Conservation (phyloP, 2,888 invertebrate genomes). For the Dryocosmus kuriphilus region DNA sequence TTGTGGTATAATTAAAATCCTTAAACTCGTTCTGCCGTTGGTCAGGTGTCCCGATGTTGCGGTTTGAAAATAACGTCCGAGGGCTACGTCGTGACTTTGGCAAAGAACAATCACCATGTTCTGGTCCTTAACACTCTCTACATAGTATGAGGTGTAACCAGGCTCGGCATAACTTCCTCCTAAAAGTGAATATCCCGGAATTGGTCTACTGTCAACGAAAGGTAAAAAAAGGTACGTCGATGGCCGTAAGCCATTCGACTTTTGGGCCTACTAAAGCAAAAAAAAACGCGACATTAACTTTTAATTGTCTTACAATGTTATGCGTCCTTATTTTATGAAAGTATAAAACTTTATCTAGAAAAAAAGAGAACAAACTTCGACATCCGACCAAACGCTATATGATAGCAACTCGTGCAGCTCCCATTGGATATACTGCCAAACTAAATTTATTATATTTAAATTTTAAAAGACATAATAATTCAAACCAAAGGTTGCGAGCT, state of each 20-base stretch:
- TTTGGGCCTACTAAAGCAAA: slow-evolving; percentile 75
- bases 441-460: slow-evolving; percentile 63
- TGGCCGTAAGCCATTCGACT: slow-evolving; percentile 59
- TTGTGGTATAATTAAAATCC: too few relatives aligned
- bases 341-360: slow-evolving; percentile 57
- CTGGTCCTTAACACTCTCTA: slow-evolving; percentile 96
- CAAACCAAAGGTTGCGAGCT: slow-evolving; percentile 44
- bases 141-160: slow-evolving; percentile 87
- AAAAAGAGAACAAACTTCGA: slow-evolving; percentile 60
- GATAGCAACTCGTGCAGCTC: slow-evolving; percentile 71
- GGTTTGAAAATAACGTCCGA: slow-evolving; percentile 98
- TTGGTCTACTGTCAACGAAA: slow-evolving; percentile 71
- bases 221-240: slow-evolving; percentile 61
- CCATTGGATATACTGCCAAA: slow-evolving; percentile 75
- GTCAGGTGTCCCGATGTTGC: slow-evolving; percentile 96
- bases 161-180: slow-evolving; percentile 66
- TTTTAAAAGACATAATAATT: slow-evolving; percentile 44
- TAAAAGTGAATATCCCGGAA: slow-evolving; percentile 63
- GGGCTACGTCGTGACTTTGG: slow-evolving; percentile 96
- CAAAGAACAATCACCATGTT: slow-evolving; percentile 99
- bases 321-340: slow-evolving; percentile 74
- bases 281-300: slow-evolving; percentile 63
- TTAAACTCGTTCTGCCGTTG: not conserved
- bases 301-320: slow-evolving; percentile 70
- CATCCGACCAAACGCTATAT: slow-evolving; percentile 72